Base-by-base conservation (phyloP, 2,797 vertebrate genomes). In the Acomys russatus region DNA sequence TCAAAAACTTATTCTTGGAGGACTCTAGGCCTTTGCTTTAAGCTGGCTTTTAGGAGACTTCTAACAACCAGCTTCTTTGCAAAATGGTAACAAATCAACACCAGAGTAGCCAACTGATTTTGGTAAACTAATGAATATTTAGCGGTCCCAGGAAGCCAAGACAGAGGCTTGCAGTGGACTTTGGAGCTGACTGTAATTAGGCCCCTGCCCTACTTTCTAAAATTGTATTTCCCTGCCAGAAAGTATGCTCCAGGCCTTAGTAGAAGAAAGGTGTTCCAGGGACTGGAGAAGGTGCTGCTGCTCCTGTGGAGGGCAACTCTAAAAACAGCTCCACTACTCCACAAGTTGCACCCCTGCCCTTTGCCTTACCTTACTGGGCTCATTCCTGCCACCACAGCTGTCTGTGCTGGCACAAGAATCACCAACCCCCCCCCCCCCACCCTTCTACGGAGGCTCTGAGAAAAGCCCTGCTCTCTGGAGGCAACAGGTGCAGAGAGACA, bases 141-240 rank as follows among this genome's bases (percentile, higher is more conserved):
- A 85, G 51, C 90, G 68, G 76, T 63, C 89, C 70, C 33, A 54
- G 78, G 44, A 91, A 95, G 73, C 76, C 64, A 86, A 66, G 77
- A 64, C 44, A 76, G 86, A 5, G 33, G 85, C 35, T 20, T 25
- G 70, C 59, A 82, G 71, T 76, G 94, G 91, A 90, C 92, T 89
- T 94, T 85, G 86, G 96, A 96, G 79, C 88, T 51, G 82, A 83
- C 15, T 77, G 35, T 91, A 93, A 97, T 86, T 88, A 95, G 94
- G 92, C 91, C 91, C 96, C 94, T 93, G 96, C 49, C 96, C 97
- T 97, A 95, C 93, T 97, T 97, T 96, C 96, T 92, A 92, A 95
- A 97, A 96, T 79, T 90, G 90, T 59, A 22, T 61, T 73, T 94
- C 79, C 94, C 91, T 68, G 93, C 90, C 91, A 89, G 70, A 79